Conservation (phyloP, 2,888 invertebrate species). For the Amphipyra tragopoginis region DNA sequence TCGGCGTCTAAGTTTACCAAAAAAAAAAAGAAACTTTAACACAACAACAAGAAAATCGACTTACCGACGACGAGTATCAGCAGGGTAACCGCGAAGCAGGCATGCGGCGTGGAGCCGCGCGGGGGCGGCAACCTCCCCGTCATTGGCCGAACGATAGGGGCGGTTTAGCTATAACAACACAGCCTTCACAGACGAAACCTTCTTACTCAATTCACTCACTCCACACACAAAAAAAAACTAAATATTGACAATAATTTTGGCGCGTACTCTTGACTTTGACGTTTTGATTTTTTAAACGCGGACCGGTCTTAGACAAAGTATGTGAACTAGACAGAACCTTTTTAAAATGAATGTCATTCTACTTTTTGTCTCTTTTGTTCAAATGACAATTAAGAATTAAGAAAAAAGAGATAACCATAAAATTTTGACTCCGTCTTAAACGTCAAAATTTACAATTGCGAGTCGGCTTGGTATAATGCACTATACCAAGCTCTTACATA, state of each 20-base stretch:
- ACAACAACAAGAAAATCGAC: conserved; percentile 67
- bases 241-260: conserved; percentile 45
- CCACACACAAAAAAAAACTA: conserved; percentile 36
- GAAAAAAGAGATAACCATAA: too few species aligned
- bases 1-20: conserved; percentile 31
- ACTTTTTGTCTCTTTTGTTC: too few species aligned
- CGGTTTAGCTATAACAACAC: conserved; percentile 78
- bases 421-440: too few species aligned
- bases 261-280: conserved; percentile 51
- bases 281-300: conserved; percentile 55
- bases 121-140: conserved; percentile 82
- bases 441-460: too few species aligned
- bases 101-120: conserved; percentile 72
- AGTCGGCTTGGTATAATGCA: too few species aligned
- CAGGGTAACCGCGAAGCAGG: conserved; percentile 68
- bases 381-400: too few species aligned
- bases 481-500: too few species aligned
- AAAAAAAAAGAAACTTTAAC: conserved; percentile 36
- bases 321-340: too few species aligned
- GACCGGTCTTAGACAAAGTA: too few species aligned
- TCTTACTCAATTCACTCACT: conserved; percentile 57
- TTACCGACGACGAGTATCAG: conserved; percentile 80
- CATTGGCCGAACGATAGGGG: conserved; percentile 85
- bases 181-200: conserved; percentile 71
- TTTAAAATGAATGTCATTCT: too few species aligned